A percentile compares a stretch with the other conserved stretches of the same genome.
These are phyloP conservation scores for Cybosia mesomella DNA, from an alignment of 2,888 invertebrate species.

Conservation along the genomic window DNA sequence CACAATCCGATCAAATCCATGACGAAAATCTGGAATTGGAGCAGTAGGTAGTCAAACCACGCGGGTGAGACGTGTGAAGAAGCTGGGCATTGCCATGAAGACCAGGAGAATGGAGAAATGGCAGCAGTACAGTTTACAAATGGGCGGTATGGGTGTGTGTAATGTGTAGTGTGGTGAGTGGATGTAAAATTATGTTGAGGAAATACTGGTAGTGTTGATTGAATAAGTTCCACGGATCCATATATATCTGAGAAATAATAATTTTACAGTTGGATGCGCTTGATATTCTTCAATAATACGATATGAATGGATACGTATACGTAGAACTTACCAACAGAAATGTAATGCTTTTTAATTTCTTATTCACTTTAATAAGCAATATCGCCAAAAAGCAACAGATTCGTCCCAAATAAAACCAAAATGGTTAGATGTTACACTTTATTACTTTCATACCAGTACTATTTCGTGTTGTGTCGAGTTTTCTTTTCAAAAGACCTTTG, in stretches of 20 bases:
- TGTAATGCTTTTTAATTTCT: too few species aligned
- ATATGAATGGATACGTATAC: not conserved
- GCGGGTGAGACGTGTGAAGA: not conserved
- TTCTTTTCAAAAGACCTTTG: constrained; percentile 7
- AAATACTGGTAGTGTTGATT: not conserved
- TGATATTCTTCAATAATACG: not conserved
- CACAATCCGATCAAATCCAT: constrained; percentile 31
- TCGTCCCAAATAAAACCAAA: constrained; percentile 7
- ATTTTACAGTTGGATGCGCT: not conserved
- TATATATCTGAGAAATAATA: not conserved
- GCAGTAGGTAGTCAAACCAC: not conserved
- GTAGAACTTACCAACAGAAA: not conserved
- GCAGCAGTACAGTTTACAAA: not conserved
- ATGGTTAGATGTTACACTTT: constrained; percentile 1
- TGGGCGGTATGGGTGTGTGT: too few species aligned
- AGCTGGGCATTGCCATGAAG: not conserved
- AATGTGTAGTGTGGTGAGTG: too few species aligned
- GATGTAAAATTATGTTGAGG: too few species aligned
- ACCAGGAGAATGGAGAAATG: not conserved
- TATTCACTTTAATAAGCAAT: not conserved
- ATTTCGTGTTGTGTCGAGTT: not conserved
- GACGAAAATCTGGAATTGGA: not conserved
- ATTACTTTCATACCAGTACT: constrained; percentile 3
- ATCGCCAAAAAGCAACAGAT: not conserved
- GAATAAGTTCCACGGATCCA: not conserved